These are phyloP conservation scores for Uromys caudimaculatus DNA, from an alignment of 2,797 vertebrate genomes.

Conservation along the genomic window DNA sequence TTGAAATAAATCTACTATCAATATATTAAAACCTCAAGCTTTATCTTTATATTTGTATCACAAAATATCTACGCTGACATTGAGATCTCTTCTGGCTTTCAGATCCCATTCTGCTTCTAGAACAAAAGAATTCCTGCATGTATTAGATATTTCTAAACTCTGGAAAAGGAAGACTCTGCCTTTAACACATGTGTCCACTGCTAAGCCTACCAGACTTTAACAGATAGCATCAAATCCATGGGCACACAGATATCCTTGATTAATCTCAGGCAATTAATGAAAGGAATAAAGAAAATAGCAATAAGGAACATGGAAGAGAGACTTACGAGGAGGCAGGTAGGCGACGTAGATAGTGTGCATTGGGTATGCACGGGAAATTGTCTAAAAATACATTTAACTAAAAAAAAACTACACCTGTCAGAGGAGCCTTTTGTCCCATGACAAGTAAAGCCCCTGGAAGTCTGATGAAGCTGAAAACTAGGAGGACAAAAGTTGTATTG, in stretches of 20 bases:
- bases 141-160: background rate
- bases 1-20: background rate
- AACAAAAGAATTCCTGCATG: background rate
- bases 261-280: background rate
- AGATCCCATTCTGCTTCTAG: background rate
- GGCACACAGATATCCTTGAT: background rate
- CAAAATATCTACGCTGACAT: background rate
- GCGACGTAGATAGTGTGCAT: background rate
- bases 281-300: background rate
- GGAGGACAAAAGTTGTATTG: background rate
- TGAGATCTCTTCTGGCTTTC: background rate
- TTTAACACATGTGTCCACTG: background rate
- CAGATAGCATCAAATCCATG: background rate
- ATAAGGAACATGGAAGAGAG: background rate
- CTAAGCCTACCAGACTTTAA: background rate
- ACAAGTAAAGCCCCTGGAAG: background rate
- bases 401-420: background rate
- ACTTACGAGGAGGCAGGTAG: background rate
- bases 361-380: background rate
- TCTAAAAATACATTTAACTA: background rate
- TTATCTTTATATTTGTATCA: background rate
- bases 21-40: background rate
- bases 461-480: background rate
- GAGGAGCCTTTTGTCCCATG: background rate
- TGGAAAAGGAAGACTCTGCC: too few relatives aligned